Evolutionary conservation across 2,113 vertebrate genomes (phyloP).

Genomic region (Gymnocephalus cernua): DNA sequence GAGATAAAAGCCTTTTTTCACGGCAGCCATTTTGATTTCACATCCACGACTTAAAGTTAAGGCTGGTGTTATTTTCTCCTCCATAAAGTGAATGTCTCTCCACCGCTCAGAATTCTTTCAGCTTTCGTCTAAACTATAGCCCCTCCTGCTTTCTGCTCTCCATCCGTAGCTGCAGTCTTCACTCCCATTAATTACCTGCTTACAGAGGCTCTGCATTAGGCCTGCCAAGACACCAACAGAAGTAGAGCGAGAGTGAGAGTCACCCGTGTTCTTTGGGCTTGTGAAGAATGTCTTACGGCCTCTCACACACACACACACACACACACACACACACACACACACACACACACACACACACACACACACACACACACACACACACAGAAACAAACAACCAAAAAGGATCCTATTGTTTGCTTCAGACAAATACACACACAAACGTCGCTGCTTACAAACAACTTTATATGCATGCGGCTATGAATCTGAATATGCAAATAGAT

Average conservation of each 20-base stretch:
- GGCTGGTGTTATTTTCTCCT: slow-evolving; percentile 40
- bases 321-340: neutral
- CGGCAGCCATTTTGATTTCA: slow-evolving; percentile 82
- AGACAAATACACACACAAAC: slow-evolving; percentile 31
- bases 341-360: neutral
- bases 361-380: slow-evolving; percentile 11
- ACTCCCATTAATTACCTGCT: slow-evolving; percentile 77
- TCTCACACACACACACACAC: neutral
- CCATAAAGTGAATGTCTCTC: slow-evolving; percentile 45
- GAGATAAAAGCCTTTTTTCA: slow-evolving; percentile 71
- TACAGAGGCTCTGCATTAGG: slow-evolving; percentile 56
- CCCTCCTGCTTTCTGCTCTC: slow-evolving; percentile 43
- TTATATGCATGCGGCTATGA: slow-evolving; percentile 40
- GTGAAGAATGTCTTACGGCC: slow-evolving; percentile 48
- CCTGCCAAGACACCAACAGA: slow-evolving; percentile 64
- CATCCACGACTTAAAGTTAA: slow-evolving; percentile 58
- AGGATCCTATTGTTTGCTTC: slow-evolving; percentile 17
- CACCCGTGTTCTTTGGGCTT: slow-evolving; percentile 39
- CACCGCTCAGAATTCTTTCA: slow-evolving; percentile 23
- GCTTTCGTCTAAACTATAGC: slow-evolving; percentile 4
- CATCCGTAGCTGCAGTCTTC: slow-evolving; percentile 50
- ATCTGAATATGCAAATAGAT: slow-evolving; percentile 70
- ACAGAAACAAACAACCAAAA: too few species aligned
- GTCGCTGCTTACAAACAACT: slow-evolving; percentile 43
- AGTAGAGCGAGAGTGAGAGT: slow-evolving; percentile 47